Evolutionary conservation across 2,797 vertebrate genomes (phyloP), one percentile per base, ranked within the genome.

Genomic region (Denticeps clupeoides): DNA sequence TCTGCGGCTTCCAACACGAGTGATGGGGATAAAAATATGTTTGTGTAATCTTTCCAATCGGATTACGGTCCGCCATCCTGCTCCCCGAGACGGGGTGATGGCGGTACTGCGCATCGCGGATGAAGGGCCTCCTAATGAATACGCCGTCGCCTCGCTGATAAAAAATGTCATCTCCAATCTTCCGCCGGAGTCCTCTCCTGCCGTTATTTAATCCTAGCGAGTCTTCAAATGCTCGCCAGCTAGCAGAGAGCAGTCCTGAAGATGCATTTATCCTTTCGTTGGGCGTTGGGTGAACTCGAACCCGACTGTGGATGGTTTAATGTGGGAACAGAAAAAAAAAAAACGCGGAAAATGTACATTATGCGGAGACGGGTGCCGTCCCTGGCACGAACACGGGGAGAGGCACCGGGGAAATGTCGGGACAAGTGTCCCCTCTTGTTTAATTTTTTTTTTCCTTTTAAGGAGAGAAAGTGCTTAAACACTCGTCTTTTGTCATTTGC

Each of bases 31-130:
- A 58, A 64, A 68, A 73, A 58, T 69, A 56, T 40, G 45, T 64
- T 59, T 62, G 60, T 68, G 51, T 69, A 70, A 78, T 74, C 71
- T 68, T 60, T 65, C 49, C 60, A 48, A 64, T 74, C 49, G 45
- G 66, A 77, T 78, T 72, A 71, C 28, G 55, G 60, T 70, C 54
- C 47, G 48, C 62, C 58, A 71, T 68, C 51, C 55, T 46, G 18
- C 48, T 47, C 10, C 37, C 8, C 27, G 56, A 56, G 49, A 45
- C 25, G 3, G 7, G 31, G 28, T 35, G 68, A 70, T 38, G 41
- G 45, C 9, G 1, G 63, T 23, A 24, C 60, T 47, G 50, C 43
- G 55, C 49, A 57, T 67, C 29, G 31, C 4, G 4, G 56, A 45
- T 71, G 55, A 70, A 60, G 48, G 55, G 46, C 67, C 65, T 65